Evolutionary conservation across 2,888 invertebrate genomes (phyloP).

Genomic region (Agrotis ipsilon): DNA sequence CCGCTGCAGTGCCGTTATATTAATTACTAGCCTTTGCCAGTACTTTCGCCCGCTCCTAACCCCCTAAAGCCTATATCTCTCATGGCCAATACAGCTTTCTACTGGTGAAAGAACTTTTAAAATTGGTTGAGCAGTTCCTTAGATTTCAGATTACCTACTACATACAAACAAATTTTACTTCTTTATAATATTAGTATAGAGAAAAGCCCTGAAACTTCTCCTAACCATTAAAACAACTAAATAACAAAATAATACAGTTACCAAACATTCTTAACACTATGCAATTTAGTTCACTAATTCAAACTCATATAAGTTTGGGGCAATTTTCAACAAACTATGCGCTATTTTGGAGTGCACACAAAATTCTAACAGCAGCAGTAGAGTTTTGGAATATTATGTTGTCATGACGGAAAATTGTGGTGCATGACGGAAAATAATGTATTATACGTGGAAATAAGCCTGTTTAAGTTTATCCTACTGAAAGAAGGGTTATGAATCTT

Average conservation of each 20-base stretch:
- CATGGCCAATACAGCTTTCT: no score
- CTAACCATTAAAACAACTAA: background rate
- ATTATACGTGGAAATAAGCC: background rate
- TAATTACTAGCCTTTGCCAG: no score
- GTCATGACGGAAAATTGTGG: background rate
- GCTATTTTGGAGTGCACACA: background rate
- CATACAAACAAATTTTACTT: no score
- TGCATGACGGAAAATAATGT: no score
- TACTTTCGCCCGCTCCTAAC: no score
- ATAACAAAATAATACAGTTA: background rate
- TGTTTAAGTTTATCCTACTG: background rate
- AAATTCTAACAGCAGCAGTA: background rate
- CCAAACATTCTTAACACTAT: conserved; percentile 7
- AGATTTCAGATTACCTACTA: no score
- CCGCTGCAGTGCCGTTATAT: background rate
- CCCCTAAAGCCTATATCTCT: no score
- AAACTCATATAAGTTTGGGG: conserved; percentile 32
- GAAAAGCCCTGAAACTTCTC: background rate
- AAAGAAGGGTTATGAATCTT: background rate
- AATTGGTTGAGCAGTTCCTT: no score
- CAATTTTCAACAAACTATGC: conserved; percentile 21
- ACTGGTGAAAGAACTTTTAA: no score
- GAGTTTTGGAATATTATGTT: background rate
- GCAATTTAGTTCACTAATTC: conserved; percentile 15
- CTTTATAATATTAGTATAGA: no score